Evolutionary conservation across 35 echinoderm and acorn worm species (phyloP), one percentile per base, ranked within the genome.

Genomic region (Holothuria glaberrima): DNA sequence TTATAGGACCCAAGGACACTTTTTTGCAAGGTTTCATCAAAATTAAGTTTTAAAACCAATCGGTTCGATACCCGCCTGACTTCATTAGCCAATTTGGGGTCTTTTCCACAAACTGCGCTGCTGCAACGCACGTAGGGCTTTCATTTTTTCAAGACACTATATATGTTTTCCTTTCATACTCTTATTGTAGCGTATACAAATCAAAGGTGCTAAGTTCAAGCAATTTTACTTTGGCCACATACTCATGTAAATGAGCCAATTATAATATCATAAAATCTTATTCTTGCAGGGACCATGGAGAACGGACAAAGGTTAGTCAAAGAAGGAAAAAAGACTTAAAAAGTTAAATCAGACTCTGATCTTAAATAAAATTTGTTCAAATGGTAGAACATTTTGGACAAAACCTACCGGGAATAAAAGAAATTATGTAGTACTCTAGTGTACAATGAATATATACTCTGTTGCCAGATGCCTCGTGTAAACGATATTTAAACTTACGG

Each of bases 21-120:
- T 78, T n/a, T 22, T 54, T 78, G 50, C 9, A 78, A 48, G 50
- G 48, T 22, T n/a, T 77, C 19, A 78, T 48, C 38, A 78, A 78
- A 78, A 78, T 78, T 78, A 78, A 78, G 38, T 78, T 78, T 78
- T 78, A 78, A 78, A 78, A 48, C 74, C 74, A 78, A 78, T 78
- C 36, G 22, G 44, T 78, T 41, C 19, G 44, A 78, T 41, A n/a
- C 74, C 50, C 74, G 74, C 74, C 19, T 35, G 36, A 78, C 50
- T 78, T 48, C 38, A 78, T 78, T 78, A 78, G 50, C 74, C 74
- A 78, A 78, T 78, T 78, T 78, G 29, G 38, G 35, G 21, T 22
- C 35, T 48, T 48, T 48, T 78, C 21, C 74, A 48, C 38, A 22
- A 78, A 78, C 69, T 78, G 35, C 74, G 74, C 50, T 28, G 74